Evolutionary conservation across 2,888 invertebrate species (phyloP), one percentile per base, ranked within the genome.

Genomic region (Chrysotoxum bicinctum): DNA sequence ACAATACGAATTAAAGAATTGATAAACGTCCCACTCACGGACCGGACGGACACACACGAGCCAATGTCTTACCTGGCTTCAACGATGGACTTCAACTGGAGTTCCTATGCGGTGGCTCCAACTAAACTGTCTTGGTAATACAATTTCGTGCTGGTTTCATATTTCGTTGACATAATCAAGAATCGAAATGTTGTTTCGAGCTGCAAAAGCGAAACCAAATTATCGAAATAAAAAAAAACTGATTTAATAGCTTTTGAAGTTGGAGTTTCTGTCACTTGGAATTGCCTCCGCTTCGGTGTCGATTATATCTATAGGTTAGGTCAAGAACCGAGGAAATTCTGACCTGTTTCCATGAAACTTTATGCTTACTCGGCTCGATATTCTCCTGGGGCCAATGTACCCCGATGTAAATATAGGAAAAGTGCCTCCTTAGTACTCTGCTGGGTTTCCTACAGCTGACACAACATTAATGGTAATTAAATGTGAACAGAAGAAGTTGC

Each of bases 321-420:
- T 85, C 85, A 85, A 85, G 73, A 85, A 85, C 76, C 85, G 69
- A 76, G 43, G 56, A 72, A 85, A 75, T 68, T 69, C 69, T 84
- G 80, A 80, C 75, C 73, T 56, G 73, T 26, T 85, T 73, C 26
- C 0, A 68, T 50, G 73, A 32, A 48, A 62, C 68, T 73, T 76
- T 73, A 52, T 76, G 76, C 76, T 73, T 21, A 48, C 37, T 76
- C 43, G 23, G 72, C 84, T 72, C 35, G 9, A 74, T 70, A 9
- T 37, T 58, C 21, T 58, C 69, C 26, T 12, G 32, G 30, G 52
- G 50, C 50, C 58, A 72, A 79, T 43, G 70, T n/a, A 58, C 62
- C 5, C 14, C 4, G 19, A 30, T 8, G 10, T 19, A 30, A 26
- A 23, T 62, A 62, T 19, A 10, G 8, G 3, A 37, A 16, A 32